A percentile compares a stretch with the other conserved stretches of the same genome.
These are phyloP conservation scores for Butorides virescens DNA, from an alignment of 2,113 vertebrate genomes.

Conservation along the genomic window DNA sequence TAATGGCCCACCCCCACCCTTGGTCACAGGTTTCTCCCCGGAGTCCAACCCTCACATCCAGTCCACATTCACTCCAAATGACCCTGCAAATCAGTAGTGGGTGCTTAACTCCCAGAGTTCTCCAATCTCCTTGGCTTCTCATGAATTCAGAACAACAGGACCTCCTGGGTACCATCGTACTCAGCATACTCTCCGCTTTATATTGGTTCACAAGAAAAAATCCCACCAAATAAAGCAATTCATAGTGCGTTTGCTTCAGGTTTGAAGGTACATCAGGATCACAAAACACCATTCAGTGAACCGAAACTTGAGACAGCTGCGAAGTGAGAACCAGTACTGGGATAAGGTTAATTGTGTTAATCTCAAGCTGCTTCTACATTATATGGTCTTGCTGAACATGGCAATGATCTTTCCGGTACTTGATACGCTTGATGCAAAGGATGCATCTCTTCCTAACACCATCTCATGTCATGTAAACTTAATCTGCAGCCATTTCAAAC, in stretches of 20 bases:
- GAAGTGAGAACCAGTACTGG: background rate
- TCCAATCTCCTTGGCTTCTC: background rate
- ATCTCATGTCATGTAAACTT: background rate
- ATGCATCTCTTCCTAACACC: background rate
- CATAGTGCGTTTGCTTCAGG: background rate
- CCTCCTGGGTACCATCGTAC: background rate
- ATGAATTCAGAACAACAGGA: background rate
- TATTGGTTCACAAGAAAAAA: background rate
- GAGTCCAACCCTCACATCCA: background rate
- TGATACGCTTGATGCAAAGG: background rate
- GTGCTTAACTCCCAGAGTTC: background rate
- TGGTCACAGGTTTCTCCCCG: background rate
- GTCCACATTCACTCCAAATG: background rate
- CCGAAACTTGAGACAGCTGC: background rate
- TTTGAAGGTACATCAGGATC: background rate
- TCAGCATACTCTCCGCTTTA: background rate
- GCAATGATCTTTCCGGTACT: background rate
- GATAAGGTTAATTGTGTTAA: background rate
- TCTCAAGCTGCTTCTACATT: background rate
- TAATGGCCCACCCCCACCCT: background rate
- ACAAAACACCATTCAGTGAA: background rate
- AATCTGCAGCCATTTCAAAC: background rate
- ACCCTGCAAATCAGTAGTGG: background rate
- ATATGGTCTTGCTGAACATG: background rate
- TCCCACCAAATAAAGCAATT: background rate